phyloP scores from a whole-genome alignment of 2,113 vertebrate species.

The Monarcha castaneiventris region DNA sequence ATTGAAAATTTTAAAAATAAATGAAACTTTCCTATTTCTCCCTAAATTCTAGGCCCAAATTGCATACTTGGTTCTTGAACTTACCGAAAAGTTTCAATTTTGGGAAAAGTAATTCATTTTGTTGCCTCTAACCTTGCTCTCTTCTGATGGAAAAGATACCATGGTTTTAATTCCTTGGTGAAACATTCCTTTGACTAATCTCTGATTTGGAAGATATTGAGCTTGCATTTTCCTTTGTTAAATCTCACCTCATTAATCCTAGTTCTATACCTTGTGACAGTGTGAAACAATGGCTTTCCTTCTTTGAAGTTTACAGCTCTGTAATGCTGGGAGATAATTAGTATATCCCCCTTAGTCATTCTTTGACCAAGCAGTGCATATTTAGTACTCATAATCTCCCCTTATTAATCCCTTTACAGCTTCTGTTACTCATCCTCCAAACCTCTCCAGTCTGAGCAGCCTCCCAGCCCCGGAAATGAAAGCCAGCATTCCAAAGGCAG shows the following conservation, averaged over 20 bases:
- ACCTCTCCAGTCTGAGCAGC: background rate
- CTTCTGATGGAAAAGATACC: background rate
- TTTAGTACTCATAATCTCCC: constrained; percentile 16
- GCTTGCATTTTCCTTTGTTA: background rate
- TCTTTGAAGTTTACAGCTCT: background rate
- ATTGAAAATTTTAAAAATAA: background rate
- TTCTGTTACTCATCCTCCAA: constrained; percentile 1
- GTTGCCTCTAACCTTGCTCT: background rate
- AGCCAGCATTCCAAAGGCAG: background rate
- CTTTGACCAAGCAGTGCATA: background rate
- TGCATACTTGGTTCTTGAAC: background rate
- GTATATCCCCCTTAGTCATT: background rate
- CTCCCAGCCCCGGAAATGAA: background rate
- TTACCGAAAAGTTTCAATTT: background rate
- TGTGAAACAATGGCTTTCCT: constrained; percentile 10
- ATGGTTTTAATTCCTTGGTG: background rate
- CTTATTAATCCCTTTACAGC: background rate
- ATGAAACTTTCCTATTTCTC: background rate
- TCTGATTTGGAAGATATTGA: background rate
- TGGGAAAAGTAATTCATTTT: background rate
- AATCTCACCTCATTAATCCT: constrained; percentile 20
- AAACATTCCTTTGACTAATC: constrained; percentile 9
- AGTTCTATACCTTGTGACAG: background rate
- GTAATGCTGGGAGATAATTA: constrained; percentile 16
- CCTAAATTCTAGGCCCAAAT: background rate